These are phyloP conservation scores for Caenorhabditis briggsae DNA, from an alignment of 1,140 invertebrate genomes.

Conservation along the genomic window DNA sequence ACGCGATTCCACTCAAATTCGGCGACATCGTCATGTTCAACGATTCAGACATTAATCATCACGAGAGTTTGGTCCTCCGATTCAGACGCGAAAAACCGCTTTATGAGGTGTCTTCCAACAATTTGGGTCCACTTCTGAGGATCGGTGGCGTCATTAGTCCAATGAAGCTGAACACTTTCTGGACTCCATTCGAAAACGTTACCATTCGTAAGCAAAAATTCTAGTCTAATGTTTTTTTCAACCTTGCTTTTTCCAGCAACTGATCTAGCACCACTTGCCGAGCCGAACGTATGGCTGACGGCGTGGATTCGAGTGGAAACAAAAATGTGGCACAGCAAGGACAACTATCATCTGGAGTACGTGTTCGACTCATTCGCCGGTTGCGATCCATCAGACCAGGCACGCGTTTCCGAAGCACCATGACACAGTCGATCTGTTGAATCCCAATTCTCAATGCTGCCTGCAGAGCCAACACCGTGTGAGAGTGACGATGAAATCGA, in stretches of 20 bases:
- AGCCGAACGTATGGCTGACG: background rate
- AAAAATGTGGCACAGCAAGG: background rate
- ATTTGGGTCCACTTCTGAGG: background rate
- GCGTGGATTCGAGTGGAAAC: background rate
- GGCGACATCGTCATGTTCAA: slow-evolving; percentile 11
- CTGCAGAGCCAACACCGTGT: background rate
- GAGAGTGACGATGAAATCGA: slow-evolving; percentile 9
- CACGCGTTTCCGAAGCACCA: slow-evolving; percentile 22
- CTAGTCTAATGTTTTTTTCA: no score
- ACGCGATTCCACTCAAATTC: slow-evolving; percentile 1
- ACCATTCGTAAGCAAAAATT: background rate
- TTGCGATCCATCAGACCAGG: background rate
- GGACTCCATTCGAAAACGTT: background rate
- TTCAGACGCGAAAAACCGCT: background rate
- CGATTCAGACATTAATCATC: background rate
- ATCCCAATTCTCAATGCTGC: background rate
- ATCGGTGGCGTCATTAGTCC: slow-evolving; percentile 28
- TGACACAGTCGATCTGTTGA: background rate
- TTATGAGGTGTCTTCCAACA: background rate
- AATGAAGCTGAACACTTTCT: background rate
- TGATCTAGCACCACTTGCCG: background rate
- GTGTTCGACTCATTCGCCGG: background rate
- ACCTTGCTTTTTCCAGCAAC: background rate
- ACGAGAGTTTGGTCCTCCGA: background rate
- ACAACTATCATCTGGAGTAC: background rate